Evolutionary conservation across 35 echinoderm and acorn worm species (phyloP).

Genomic region (Ophioderma brevispina): DNA sequence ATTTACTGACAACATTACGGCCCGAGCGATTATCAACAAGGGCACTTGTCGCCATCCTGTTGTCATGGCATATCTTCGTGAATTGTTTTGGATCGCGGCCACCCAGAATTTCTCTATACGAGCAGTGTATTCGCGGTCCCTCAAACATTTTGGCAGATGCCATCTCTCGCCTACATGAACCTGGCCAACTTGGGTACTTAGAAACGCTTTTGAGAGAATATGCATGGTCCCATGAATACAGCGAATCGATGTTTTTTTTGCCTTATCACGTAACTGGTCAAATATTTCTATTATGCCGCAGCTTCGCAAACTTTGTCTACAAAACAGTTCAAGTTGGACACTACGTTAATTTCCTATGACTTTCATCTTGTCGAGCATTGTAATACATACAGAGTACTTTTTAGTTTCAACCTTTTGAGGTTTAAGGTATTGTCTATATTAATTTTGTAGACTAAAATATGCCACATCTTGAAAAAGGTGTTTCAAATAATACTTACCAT

Average conservation of each 20-base stretch:
- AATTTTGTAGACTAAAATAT: too few species aligned
- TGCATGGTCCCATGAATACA: neutral
- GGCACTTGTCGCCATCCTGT: neutral
- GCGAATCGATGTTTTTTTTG: neutral
- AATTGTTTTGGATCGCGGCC: neutral
- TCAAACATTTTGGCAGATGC: neutral
- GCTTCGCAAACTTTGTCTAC: too few species aligned
- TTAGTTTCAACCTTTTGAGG: too few species aligned
- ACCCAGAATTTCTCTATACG: neutral
- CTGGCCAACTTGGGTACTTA: neutral
- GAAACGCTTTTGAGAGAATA: neutral
- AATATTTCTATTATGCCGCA: too few species aligned
- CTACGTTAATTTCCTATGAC: too few species aligned
- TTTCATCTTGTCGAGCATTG: too few species aligned
- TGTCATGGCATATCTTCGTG: neutral
- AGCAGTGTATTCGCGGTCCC: neutral
- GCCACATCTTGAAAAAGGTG: too few species aligned
- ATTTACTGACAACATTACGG: neutral
- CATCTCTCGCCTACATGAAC: neutral
- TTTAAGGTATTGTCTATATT: too few species aligned
- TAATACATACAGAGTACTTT: too few species aligned
- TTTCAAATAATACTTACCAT: too few species aligned
- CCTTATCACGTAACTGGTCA: neutral
- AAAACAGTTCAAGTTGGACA: too few species aligned
- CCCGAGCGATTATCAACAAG: neutral